Evolutionary conservation across 2,113 vertebrate species (phyloP).

Genomic region (Alosa alosa): DNA sequence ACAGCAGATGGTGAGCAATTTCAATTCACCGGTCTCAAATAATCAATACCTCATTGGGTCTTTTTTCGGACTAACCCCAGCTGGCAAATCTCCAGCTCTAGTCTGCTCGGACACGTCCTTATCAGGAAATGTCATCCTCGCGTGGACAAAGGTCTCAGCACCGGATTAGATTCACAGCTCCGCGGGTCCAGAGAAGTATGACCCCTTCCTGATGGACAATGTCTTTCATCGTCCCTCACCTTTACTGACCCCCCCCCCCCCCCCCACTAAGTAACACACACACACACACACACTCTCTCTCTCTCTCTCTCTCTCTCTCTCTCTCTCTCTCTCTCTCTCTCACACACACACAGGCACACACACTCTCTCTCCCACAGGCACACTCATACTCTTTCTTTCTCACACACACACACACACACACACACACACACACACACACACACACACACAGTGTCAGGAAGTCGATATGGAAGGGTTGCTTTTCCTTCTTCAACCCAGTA

Average conservation of each 20-base stretch:
- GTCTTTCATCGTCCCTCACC: too few relatives aligned
- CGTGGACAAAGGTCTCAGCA: constrained; percentile 13
- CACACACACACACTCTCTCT: not conserved
- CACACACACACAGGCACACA: not conserved
- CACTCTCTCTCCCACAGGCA: too few relatives aligned
- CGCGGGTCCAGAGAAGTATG: not conserved
- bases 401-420: not conserved
- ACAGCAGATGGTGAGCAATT: constrained; percentile 33
- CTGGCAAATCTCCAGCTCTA: not conserved
- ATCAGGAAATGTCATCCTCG: constrained; percentile 33
- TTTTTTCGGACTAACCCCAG: not conserved
- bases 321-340: too few relatives aligned
- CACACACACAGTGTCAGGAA: not conserved
- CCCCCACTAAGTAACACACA: not conserved
- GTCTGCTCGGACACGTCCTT: not conserved
- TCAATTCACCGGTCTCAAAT: constrained; percentile 34
- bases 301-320: too few relatives aligned
- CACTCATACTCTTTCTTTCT: not conserved
- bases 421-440: not conserved
- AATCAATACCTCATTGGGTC: constrained; percentile 43
- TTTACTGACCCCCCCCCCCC: not conserved
- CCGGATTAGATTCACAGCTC: constrained; percentile 31
- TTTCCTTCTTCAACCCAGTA: too few relatives aligned
- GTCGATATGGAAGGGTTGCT: too few relatives aligned
- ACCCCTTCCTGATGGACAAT: too few relatives aligned